phyloP scores from a whole-genome alignment of 2,888 invertebrate species.

The Electrophaes corylata region DNA sequence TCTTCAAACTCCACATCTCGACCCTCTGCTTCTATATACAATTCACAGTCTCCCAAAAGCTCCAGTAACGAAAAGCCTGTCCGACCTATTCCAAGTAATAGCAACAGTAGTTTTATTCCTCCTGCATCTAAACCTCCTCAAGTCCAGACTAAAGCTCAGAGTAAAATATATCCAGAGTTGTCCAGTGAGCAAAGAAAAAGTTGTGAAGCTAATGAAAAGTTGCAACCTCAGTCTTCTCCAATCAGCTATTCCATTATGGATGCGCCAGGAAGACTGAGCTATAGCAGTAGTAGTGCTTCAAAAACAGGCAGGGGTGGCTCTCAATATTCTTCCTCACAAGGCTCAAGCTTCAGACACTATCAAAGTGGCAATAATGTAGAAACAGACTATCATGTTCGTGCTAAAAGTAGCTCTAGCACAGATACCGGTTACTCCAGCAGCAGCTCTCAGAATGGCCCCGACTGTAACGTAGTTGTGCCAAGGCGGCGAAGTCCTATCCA shows the following conservation, averaged over 20 bases:
- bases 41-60: conserved; percentile 73
- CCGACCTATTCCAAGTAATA: conserved; percentile 63
- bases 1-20: conserved; percentile 80
- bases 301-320: conserved; percentile 79
- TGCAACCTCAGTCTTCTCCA: conserved; percentile 87
- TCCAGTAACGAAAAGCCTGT: conserved; percentile 67
- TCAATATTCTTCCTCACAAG: conserved; percentile 80
- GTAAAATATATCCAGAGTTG: conserved; percentile 90
- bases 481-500: conserved; percentile 88
- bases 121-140: conserved; percentile 80
- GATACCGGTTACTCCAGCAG: conserved; percentile 86
- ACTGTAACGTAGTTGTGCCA: conserved; percentile 87
- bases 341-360: conserved; percentile 86
- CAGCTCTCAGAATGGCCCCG: conserved; percentile 86
- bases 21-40: conserved; percentile 73
- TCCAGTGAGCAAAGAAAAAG: conserved; percentile 79
- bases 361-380: conserved; percentile 85
- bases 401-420: conserved; percentile 85
- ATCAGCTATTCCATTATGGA: conserved; percentile 91
- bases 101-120: conserved; percentile 79
- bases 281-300: conserved; percentile 80
- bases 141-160: conserved; percentile 90
- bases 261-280: conserved; percentile 86
- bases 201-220: conserved; percentile 82
- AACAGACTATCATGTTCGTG: conserved; percentile 85